These are phyloP conservation scores for Tyrophagus putrescentiae DNA, from an alignment of 1,140 invertebrate genomes.

Conservation along the genomic window DNA sequence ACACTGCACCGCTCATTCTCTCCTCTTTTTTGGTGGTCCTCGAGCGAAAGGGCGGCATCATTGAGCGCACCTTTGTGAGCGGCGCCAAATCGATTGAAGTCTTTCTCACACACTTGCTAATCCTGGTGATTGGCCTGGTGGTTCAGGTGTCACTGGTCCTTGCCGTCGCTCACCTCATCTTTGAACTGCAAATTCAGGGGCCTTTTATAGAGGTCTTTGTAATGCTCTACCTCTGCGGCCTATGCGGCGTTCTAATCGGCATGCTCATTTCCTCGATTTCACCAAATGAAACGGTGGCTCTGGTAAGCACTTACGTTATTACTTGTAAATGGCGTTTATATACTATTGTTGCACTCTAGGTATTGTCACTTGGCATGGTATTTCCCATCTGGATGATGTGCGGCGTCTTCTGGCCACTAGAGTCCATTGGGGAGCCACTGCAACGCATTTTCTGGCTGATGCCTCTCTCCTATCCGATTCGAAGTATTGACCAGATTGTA, in stretches of 20 bases:
- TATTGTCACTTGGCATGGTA: conserved; percentile 56
- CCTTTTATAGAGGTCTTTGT: conserved; percentile 54
- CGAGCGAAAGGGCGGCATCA: conserved; percentile 15
- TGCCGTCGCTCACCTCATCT: conserved; percentile 64
- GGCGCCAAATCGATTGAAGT: conserved; percentile 78
- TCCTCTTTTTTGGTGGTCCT: conserved; percentile 18
- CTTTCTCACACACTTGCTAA: conserved; percentile 74
- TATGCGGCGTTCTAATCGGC: conserved; percentile 85
- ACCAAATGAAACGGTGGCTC: conserved; percentile 11
- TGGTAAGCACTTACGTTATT: conserved; percentile 13
- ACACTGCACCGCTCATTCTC: conserved; percentile 13
- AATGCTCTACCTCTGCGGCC: conserved; percentile 55
- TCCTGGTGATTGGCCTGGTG: conserved; percentile 85
- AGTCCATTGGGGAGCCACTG: conserved; percentile 71
- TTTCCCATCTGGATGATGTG: conserved; percentile 68
- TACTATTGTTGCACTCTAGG: conserved; percentile 78
- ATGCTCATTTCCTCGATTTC: conserved; percentile 69
- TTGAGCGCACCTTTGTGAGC: conserved; percentile 18
- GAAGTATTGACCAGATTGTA: conserved; percentile 21
- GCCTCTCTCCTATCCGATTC: conserved; percentile 63
- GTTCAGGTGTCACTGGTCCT: conserved; percentile 74
- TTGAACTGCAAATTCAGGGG: conserved; percentile 61
- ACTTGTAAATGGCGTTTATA: no score
- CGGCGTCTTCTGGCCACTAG: conserved; percentile 77
- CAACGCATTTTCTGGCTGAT: conserved; percentile 64